These are phyloP conservation scores for Poecilia latipinna DNA, from an alignment of 2,113 vertebrate genomes.

Conservation along the genomic window DNA sequence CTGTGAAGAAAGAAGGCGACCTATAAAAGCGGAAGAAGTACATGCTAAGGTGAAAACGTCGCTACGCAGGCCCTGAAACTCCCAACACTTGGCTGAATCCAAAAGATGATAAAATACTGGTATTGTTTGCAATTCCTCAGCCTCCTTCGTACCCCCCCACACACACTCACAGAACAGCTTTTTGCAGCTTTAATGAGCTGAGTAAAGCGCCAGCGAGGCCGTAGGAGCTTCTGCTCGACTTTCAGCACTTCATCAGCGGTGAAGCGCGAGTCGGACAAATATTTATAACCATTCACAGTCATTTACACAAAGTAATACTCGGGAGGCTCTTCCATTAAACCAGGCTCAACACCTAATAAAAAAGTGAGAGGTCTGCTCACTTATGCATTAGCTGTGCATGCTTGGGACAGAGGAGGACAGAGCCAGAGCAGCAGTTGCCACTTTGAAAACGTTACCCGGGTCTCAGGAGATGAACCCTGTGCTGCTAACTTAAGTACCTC, in stretches of 20 bases:
- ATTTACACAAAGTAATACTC: slow-evolving; percentile 47
- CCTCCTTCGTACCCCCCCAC: slow-evolving; percentile 11
- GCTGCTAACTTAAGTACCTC: slow-evolving; percentile 75
- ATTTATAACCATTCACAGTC: slow-evolving; percentile 69
- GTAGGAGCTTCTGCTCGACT: slow-evolving; percentile 48
- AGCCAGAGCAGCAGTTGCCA: slow-evolving; percentile 58
- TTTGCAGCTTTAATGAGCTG: slow-evolving; percentile 73
- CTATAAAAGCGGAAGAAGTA: slow-evolving; percentile 46
- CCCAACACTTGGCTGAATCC: slow-evolving; percentile 40
- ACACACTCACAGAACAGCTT: slow-evolving; percentile 43
- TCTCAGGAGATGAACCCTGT: slow-evolving; percentile 65
- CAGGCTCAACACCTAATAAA: slow-evolving; percentile 46
- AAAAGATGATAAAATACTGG: slow-evolving; percentile 76
- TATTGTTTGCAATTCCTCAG: slow-evolving; percentile 67
- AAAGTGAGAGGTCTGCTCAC: slow-evolving; percentile 15
- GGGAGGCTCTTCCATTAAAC: slow-evolving; percentile 32
- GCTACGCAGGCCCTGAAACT: slow-evolving; percentile 52
- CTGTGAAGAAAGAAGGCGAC: slow-evolving; percentile 18
- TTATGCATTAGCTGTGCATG: slow-evolving; percentile 30
- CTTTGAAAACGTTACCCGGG: slow-evolving; percentile 77
- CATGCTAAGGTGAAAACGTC: slow-evolving; percentile 42
- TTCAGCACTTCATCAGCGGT: slow-evolving; percentile 71
- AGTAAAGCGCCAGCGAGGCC: slow-evolving; percentile 62
- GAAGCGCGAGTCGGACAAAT: slow-evolving; percentile 54
- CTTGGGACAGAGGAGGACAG: slow-evolving; percentile 43